Conservation (phyloP, 2,797 vertebrate genomes). For the Perdix hodgsoniae region DNA sequence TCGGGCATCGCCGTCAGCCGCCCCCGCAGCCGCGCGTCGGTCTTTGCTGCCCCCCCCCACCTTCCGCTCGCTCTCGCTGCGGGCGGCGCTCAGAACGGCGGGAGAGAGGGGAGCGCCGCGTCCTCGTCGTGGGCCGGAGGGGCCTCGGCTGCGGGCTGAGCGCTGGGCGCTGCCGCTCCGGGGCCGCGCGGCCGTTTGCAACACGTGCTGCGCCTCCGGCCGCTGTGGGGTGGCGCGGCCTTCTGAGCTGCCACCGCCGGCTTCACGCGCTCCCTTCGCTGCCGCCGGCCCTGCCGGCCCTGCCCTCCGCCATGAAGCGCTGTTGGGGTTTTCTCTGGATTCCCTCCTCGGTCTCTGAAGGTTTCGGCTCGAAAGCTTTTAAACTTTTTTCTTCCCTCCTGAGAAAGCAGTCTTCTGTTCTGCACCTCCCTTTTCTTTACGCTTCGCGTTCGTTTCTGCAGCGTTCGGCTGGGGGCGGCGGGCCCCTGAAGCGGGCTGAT, state of each 20-base stretch:
- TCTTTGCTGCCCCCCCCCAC: too few relatives aligned
- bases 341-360: neutral
- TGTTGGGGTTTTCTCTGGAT: neutral
- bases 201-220: neutral
- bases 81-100: too few relatives aligned
- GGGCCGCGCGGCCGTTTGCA: too few relatives aligned
- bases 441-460: neutral
- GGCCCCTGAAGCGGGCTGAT: neutral
- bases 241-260: neutral
- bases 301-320: rapidly evolving
- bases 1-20: too few relatives aligned
- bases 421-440: neutral
- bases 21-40: too few relatives aligned
- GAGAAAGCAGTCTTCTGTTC: neutral
- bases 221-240: neutral
- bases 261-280: rapidly evolving
- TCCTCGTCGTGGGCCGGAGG: too few relatives aligned
- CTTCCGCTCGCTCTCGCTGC: too few relatives aligned
- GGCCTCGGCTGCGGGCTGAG: too few relatives aligned
- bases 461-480: rapidly evolving
- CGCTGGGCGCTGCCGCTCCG: too few relatives aligned
- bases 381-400: neutral
- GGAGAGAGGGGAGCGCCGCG: too few relatives aligned
- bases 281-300: too few relatives aligned
- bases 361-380: neutral